Base-by-base conservation (phyloP, 1,140 invertebrate species). In the Nephila pilipes region DNA sequence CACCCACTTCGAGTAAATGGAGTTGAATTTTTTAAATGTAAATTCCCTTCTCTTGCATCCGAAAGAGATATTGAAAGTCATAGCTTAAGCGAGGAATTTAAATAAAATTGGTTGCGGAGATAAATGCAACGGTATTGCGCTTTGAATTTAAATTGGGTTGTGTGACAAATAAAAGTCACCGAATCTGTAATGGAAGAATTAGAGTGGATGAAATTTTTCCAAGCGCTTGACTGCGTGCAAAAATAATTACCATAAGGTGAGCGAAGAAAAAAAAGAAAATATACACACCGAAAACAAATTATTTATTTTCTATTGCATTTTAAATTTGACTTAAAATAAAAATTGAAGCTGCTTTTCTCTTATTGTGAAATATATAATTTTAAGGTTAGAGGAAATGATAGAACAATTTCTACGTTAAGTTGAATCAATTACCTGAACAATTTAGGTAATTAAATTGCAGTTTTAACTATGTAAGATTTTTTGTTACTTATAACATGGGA, bases 11-110 rank as follows among this genome's bases (percentile, higher is more conserved):
- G 20, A 54, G 5, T 63, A 63, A 92, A 81, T 92, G 58, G 90
- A 92, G 81, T 69, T 85, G 79, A 83, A 58, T 91, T 29, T 92
- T 83, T 81, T 60, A 29, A 75, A 85, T 90, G 38, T 79, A 55
- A 69, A 85, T 92, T 92, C 90, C 32, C 36, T 57, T 75, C 55
- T 57, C 87, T 83, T 46, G 80, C 80, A 46, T 63, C 57, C 3
- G 81, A 81, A 91, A 55, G 55, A 65, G 90, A 92, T 92, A 92
- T 92, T 92, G 90, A 92, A 92, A 92, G 80, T 92, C 90, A 92
- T 69, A 69, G 80, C 89, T 65, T 85, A 92, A 92, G 90, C 81
- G 60, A 16, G 38, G 90, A 85, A 85, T 85, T 92, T 65, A 85
- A 92, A 83, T 32, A 85, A 85, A 92, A 92, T 55, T 92, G 80